phyloP scores from a whole-genome alignment of 2,113 vertebrate species.

The Microcebus griseorufus region DNA sequence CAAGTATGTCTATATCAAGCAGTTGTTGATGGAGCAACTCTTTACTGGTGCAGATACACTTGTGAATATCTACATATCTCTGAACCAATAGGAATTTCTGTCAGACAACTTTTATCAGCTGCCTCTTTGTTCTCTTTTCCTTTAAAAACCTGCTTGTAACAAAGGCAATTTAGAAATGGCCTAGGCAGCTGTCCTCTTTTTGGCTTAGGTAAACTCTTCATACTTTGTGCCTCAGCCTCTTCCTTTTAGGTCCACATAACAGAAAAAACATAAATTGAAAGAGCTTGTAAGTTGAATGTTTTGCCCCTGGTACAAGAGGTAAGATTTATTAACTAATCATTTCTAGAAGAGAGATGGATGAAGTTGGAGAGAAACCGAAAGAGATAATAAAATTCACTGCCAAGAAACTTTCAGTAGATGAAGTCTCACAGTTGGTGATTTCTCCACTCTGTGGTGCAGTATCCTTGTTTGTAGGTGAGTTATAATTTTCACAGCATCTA shows the following conservation, averaged over 20 bases:
- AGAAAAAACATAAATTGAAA: neutral
- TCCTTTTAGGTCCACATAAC: neutral
- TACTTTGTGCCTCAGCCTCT: neutral
- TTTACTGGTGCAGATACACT: neutral
- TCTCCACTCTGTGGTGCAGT: constrained; percentile 92
- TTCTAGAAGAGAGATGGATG: constrained; percentile 75
- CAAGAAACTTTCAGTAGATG: constrained; percentile 90
- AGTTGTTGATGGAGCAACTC: neutral
- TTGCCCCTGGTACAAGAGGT: neutral
- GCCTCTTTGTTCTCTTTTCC: neutral
- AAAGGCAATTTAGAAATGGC: neutral
- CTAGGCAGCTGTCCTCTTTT: neutral
- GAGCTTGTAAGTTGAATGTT: neutral
- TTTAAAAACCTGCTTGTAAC: neutral
- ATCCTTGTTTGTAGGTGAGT: constrained; percentile 93
- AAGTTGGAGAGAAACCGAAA: constrained; percentile 76
- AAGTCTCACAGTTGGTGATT: constrained; percentile 87
- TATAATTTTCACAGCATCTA: neutral
- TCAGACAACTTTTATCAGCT: neutral
- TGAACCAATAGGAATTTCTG: neutral
- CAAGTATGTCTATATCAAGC: neutral
- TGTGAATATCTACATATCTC: neutral
- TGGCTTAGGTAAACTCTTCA: neutral
- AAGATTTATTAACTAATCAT: neutral
- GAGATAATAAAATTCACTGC: constrained; percentile 89